Base-by-base conservation (phyloP, 1,140 invertebrate genomes). In the Trichonephila clavata region DNA sequence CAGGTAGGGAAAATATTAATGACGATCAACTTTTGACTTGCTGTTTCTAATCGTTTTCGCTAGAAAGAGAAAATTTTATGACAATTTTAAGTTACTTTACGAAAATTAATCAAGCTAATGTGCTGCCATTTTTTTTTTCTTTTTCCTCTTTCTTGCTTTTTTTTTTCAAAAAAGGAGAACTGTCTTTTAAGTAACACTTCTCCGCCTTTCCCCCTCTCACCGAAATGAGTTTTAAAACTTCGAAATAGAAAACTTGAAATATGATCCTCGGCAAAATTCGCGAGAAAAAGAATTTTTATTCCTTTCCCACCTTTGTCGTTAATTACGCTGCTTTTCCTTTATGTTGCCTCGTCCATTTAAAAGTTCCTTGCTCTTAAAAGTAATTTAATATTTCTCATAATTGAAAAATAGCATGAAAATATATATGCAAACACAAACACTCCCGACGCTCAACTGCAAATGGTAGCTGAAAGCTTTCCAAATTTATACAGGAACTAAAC, bases 71-170 rank as follows among this genome's bases (percentile, higher is more conserved):
- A 21, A 84, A 24, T 84, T 59, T 84, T 84, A 84, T 84, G 81
- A 84, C 81, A 84, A 84, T 84, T 84, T 84, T 84, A 84, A 84
- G 43, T 59, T 27, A 71, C 27, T 71, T 71, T 39, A 5, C 27
- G 81, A 18, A 84, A 84, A 84, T 84, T 84, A 84, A 84, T 84
- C 81, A 84, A 84, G 18, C 50, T 84, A 84, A 84, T 84, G 81
- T 59, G 8, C 71, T 20, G 18, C 50, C 4, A 50, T 80, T 80
- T 80, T 80, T 80, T 77, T 27, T 63, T 21, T 63, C 61, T 63
- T 63, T 63, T 39, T 39, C 0, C 32, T 39, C 32, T 39, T 39
- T 39, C 32, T 39, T 3, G 32, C 2, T 39, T 63, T 20, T 63
- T 20, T 63, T 63, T 21, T 63, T 63, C 61, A 20, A 20, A 63